phyloP scores from a whole-genome alignment of 2,888 invertebrate species.

The Eupithecia tripunctaria region DNA sequence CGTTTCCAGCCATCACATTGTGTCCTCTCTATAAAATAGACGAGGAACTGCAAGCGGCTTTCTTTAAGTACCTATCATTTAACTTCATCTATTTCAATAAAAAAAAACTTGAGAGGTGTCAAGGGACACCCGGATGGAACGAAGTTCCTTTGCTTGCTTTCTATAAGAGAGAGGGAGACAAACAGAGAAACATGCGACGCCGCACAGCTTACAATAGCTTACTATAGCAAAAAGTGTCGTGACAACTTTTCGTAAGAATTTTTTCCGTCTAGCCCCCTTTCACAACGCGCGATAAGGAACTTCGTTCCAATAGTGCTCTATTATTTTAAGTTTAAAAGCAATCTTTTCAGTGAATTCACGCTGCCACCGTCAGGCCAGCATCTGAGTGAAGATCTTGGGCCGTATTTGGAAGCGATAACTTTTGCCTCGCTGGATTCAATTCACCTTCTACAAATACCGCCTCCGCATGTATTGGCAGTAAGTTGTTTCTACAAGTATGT shows the following conservation, averaged over 20 bases:
- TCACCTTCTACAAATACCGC: constrained; percentile 54
- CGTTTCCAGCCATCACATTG: constrained; percentile 87
- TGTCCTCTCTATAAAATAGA: constrained; percentile 86
- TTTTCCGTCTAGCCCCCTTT: no score
- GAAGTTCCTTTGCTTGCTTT: no score
- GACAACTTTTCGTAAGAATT: no score
- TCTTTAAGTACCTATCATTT: constrained; percentile 57
- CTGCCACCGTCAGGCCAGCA: constrained; percentile 46
- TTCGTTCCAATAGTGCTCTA: no score
- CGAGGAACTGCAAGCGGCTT: constrained; percentile 55
- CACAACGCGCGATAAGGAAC: no score
- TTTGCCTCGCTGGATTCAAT: constrained; percentile 57
- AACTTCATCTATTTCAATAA: not conserved
- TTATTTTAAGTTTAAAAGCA: not conserved
- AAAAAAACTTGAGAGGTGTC: no score
- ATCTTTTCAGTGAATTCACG: not conserved
- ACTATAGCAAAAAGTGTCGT: no score
- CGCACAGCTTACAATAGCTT: no score
- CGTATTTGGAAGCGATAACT: constrained; percentile 57
- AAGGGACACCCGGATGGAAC: no score
- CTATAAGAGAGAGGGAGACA: no score
- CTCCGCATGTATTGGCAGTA: constrained; percentile 55
- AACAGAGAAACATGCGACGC: no score
- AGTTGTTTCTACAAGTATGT: constrained; percentile 22
- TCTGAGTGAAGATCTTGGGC: constrained; percentile 52